Evolutionary conservation across 2,797 vertebrate genomes (phyloP), one percentile per base, ranked within the genome.

Genomic region (Holocentrus rufus): DNA sequence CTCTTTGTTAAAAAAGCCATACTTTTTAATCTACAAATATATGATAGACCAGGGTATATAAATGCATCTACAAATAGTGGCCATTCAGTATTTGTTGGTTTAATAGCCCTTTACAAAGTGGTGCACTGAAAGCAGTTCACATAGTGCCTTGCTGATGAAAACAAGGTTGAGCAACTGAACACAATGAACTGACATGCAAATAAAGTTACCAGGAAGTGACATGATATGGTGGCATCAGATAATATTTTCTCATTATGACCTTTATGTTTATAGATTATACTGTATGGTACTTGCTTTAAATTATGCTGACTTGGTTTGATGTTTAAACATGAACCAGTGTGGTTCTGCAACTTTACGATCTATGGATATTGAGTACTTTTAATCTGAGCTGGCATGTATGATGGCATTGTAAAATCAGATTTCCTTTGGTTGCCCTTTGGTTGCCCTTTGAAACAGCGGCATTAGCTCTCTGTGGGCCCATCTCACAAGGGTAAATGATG

Each of bases 1-100:
- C 68, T 75, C 1, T 73, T 90, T 72, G 85, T 77, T 85, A 83
- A 79, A 89, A 88, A 94, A 94, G 93, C 93, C 93, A 94, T 94
- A 94, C 86, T 79, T 89, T 90, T 85, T 82, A 81, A 27, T 76
- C 81, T 74, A 72, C 81, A 85, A 81, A 72, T 76, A 81, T 69
- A 74, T 74, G 75, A 88, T 88, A 88, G 83, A 83, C 88, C 82
- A 85, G 77, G 84, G 64, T 79, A 69, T 68, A 62, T 76, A 71
- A 63, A 77, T 55, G 31, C 59, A 75, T 77, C 75, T 75, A 69
- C 73, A 87, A 79, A 84, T 75, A 76, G 81, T 70, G 83, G 84
- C 85, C 83, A 79, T 90, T 86, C 79, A 89, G 88, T 88, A 85
- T 87, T 90, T 90, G 63, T 85, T 75, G 65, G 68, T 72, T 54